phyloP scores from a whole-genome alignment of 2,888 invertebrate species.

The Lobophora halterata region DNA sequence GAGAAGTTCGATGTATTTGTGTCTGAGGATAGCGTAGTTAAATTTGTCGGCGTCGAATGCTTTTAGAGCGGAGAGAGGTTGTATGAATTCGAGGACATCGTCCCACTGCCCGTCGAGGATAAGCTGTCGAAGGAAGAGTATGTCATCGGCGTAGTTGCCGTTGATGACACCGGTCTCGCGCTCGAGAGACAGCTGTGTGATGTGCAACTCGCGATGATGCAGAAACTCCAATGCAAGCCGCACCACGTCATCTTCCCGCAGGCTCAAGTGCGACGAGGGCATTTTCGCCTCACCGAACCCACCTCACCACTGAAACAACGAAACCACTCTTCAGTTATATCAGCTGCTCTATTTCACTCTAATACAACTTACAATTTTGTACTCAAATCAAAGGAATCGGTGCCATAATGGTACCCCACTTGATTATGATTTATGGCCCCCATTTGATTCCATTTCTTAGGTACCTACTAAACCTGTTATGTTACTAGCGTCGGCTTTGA shows the following conservation, averaged over 20 bases:
- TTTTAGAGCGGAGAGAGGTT: constrained; percentile 91
- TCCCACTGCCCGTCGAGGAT: constrained; percentile 99
- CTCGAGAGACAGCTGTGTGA: constrained; percentile 93
- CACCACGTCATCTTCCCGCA: constrained; percentile 94
- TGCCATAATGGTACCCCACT: too few species aligned
- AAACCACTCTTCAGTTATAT: too few species aligned
- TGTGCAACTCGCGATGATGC: constrained; percentile 94
- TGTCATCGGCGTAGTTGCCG: constrained; percentile 95
- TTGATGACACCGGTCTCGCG: constrained; percentile 97
- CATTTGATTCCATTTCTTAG: too few species aligned
- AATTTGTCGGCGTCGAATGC: constrained; percentile 92
- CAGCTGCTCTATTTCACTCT: too few species aligned
- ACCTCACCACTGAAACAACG: constrained; percentile 8
- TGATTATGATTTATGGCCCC: too few species aligned
- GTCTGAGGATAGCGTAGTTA: constrained; percentile 92
- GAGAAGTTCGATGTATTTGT: constrained; percentile 95
- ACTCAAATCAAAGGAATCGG: too few species aligned
- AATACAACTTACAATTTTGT: too few species aligned
- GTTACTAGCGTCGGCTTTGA: too few species aligned
- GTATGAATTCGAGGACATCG: constrained; percentile 96
- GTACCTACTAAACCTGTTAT: too few species aligned
- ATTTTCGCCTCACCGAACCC: constrained; percentile 58
- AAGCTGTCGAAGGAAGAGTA: constrained; percentile 95
- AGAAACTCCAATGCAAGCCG: constrained; percentile 92
- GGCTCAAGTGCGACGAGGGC: constrained; percentile 91